phyloP scores from a whole-genome alignment of 2,888 invertebrate species.

The Lasioglossum marginatum region DNA sequence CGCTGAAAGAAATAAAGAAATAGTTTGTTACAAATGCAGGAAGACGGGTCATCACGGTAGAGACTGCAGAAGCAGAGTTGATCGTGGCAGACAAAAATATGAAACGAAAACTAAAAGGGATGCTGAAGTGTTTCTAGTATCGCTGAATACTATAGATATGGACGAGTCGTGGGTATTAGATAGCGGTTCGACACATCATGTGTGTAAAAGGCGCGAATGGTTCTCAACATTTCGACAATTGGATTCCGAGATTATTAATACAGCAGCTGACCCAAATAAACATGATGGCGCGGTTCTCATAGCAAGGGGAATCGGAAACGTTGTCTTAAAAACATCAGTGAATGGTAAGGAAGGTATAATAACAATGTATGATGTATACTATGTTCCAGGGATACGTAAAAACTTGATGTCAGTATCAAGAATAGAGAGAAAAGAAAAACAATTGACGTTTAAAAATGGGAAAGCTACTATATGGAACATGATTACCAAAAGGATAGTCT shows the following conservation, averaged over 20 bases:
- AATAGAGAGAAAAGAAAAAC: no score
- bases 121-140: not conserved
- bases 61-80: not conserved
- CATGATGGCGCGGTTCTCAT: not conserved
- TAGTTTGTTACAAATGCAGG: not conserved
- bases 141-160: not conserved
- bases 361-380: not conserved
- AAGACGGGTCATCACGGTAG: slow-evolving; percentile 12
- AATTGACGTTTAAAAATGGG: no score
- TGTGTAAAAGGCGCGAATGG: slow-evolving; percentile 31
- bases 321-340: not conserved
- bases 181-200: slow-evolving; percentile 23
- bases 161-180: slow-evolving; percentile 17
- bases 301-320: slow-evolving; percentile 8
- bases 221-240: not conserved
- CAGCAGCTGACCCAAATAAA: not conserved
- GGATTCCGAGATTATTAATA: no score
- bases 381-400: no score
- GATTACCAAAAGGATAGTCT: no score
- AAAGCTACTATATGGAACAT: no score
- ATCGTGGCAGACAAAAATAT: not conserved
- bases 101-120: not conserved
- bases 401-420: no score
- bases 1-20: no score
- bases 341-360: not conserved